These are phyloP conservation scores for Leucosticte australis DNA, from an alignment of 2,113 vertebrate species.

Conservation along the genomic window DNA sequence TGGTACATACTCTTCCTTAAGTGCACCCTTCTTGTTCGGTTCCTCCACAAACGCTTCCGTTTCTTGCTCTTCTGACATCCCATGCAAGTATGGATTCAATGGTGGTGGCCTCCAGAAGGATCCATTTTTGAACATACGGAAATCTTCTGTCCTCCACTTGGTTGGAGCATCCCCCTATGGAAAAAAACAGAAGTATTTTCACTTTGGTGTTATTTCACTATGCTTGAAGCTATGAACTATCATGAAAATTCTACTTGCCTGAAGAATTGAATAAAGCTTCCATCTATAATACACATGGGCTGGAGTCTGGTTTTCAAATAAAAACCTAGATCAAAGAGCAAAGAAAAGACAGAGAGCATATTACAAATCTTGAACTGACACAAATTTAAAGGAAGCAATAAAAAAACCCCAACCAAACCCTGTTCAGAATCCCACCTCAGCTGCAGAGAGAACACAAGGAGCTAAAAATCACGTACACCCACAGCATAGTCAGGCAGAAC, in stretches of 20 bases:
- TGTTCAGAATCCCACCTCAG: not conserved
- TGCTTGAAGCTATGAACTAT: not conserved
- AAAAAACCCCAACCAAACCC: not conserved
- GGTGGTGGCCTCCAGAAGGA: constrained; percentile 96
- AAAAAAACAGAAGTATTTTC: not conserved
- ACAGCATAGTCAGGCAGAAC: not conserved
- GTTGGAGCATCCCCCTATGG: constrained; percentile 91
- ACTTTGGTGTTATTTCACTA: not conserved
- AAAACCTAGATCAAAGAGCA: constrained; percentile 80
- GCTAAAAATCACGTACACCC: not conserved
- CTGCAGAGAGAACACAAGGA: not conserved
- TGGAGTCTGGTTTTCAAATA: constrained; percentile 99
- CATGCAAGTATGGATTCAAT: constrained; percentile 93
- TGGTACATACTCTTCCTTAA: constrained; percentile 93
- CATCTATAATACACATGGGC: constrained; percentile 98
- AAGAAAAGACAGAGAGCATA: constrained; percentile 1
- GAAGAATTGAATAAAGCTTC: constrained; percentile 97
- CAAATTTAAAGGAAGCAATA: not conserved
- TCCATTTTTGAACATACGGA: constrained; percentile 98
- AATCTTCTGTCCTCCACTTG: constrained; percentile 96
- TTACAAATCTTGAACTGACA: not conserved
- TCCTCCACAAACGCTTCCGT: constrained; percentile 91
- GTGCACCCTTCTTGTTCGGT: constrained; percentile 88
- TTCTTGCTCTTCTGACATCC: constrained; percentile 92
- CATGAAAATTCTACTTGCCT: constrained; percentile 76